phyloP scores from a whole-genome alignment of 2,113 vertebrate genomes.

The Sisor rabdophorus region DNA sequence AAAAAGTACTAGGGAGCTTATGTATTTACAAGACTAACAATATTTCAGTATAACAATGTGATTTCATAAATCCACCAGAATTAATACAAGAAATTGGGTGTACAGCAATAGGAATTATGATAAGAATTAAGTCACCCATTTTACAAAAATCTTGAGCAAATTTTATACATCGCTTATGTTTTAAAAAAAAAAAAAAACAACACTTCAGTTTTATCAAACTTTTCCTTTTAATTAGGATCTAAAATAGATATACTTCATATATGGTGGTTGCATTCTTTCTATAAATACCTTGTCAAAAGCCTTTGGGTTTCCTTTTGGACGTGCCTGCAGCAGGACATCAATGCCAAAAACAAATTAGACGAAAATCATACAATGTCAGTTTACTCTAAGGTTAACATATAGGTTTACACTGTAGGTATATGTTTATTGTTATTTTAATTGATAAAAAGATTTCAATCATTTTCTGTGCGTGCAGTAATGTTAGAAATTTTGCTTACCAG shows the following conservation, averaged over 20 bases:
- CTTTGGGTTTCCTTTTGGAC: slow-evolving; percentile 38
- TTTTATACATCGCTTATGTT: no score
- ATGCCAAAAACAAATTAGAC: neutral
- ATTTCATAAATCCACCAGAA: neutral
- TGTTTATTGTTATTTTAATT: neutral
- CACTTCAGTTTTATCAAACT: no score
- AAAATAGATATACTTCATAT: neutral
- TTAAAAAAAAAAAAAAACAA: no score
- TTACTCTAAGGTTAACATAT: neutral
- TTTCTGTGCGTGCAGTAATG: neutral
- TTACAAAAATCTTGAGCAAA: neutral
- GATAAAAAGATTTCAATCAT: neutral
- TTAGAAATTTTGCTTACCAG: slow-evolving; percentile 32
- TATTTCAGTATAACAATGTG: neutral
- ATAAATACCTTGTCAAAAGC: slow-evolving; percentile 43
- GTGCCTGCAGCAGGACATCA: slow-evolving; percentile 4
- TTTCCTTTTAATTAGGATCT: no score
- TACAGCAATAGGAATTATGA: neutral
- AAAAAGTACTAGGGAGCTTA: no score
- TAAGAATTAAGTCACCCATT: neutral
- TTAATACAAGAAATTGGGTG: neutral
- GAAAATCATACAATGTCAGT: neutral
- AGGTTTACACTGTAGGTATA: neutral
- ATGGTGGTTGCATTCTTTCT: neutral
- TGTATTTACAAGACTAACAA: no score